Evolutionary conservation across 92 coral and sea anemone species (phyloP).

Genomic region (Phymanthus crucifer): DNA sequence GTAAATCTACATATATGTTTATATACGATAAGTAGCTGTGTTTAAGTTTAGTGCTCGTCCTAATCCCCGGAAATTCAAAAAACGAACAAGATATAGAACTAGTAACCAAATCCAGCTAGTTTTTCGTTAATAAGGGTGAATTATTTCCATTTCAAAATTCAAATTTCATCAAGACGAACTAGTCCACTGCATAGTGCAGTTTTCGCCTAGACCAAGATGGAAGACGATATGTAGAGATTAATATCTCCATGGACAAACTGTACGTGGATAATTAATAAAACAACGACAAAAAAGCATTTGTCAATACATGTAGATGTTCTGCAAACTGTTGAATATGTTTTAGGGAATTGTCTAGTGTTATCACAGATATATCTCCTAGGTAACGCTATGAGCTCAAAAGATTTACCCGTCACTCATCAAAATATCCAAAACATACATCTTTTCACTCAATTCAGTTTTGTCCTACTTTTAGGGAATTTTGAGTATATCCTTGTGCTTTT

Average conservation of each 20-base stretch:
- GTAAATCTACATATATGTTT: neutral
- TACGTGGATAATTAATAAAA: neutral
- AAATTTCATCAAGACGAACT: neutral
- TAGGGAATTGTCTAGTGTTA: neutral
- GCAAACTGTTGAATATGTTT: neutral
- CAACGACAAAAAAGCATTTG: neutral
- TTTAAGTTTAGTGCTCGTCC: neutral
- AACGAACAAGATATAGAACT: neutral
- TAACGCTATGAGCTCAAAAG: neutral
- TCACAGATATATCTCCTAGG: neutral
- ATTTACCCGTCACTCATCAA: neutral
- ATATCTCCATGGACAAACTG: neutral
- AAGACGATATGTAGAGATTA: neutral
- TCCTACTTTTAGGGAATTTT: no score
- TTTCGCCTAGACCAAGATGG: neutral
- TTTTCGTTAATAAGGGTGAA: no score
- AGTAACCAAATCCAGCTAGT: no score
- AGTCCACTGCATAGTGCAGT: neutral
- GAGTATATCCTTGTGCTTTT: no score
- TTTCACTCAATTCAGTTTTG: no score
- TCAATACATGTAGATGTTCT: neutral
- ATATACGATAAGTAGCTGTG: neutral
- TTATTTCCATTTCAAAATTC: neutral
- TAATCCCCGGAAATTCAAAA: neutral
- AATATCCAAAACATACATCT: neutral